phyloP scores from a whole-genome alignment of 2,888 invertebrate species.

The Busseola fusca region DNA sequence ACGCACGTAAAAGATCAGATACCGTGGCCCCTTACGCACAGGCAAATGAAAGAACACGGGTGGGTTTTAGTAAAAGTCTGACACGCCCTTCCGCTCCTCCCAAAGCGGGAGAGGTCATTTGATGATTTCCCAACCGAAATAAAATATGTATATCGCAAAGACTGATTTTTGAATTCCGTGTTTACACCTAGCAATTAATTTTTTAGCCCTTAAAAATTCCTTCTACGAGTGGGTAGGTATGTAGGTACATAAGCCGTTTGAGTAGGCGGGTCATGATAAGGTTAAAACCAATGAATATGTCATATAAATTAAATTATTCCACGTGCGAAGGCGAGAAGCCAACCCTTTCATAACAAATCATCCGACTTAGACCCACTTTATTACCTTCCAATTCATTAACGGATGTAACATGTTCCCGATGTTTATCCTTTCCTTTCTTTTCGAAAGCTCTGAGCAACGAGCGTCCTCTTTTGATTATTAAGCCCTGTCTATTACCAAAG shows the following conservation, averaged over 20 bases:
- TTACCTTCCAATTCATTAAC: constrained; percentile 23
- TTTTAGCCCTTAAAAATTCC: neutral
- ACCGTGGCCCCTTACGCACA: too few relatives aligned
- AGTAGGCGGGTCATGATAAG: neutral
- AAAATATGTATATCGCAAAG: too few relatives aligned
- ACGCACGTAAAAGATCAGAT: neutral
- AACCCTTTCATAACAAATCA: neutral
- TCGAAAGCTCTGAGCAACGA: constrained; percentile 17
- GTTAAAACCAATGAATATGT: neutral
- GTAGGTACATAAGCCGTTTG: too few relatives aligned
- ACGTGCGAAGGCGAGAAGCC: neutral
- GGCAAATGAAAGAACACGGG: too few relatives aligned
- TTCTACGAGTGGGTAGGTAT: neutral
- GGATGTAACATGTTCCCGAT: neutral
- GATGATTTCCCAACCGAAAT: too few relatives aligned
- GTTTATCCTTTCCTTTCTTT: constrained; percentile 8
- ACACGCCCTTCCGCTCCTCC: too few relatives aligned
- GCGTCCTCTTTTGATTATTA: constrained; percentile 22
- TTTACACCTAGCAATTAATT: too few relatives aligned
- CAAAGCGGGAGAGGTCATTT: too few relatives aligned
- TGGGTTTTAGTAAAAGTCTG: too few relatives aligned
- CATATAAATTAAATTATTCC: neutral
- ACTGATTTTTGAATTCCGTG: too few relatives aligned
- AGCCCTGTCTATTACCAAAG: constrained; percentile 21
- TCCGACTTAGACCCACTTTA: neutral